A percentile compares a stretch with the other conserved stretches of the same genome.
phyloP scores from a whole-genome alignment of 1,140 invertebrate species.

The Ceratina australensis region DNA sequence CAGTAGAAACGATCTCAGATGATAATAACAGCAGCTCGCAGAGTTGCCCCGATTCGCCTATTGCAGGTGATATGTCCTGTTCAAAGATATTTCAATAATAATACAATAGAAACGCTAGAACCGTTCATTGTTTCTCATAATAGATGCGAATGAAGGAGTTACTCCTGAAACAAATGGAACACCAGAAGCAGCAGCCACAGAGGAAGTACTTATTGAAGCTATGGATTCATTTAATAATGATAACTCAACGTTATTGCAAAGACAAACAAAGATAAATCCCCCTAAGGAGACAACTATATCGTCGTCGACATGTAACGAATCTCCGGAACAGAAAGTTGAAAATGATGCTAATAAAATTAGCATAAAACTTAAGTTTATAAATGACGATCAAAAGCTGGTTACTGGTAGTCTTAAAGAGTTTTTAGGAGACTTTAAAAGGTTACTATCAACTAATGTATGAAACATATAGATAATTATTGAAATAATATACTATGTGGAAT shows the following conservation, averaged over 20 bases:
- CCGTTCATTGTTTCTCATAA: constrained; percentile 17
- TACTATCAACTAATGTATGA: constrained; percentile 20
- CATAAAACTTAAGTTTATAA: constrained; percentile 91
- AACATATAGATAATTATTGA: neutral
- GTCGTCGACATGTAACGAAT: constrained; percentile 41
- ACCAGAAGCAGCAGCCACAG: constrained; percentile 59
- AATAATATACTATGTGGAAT: neutral
- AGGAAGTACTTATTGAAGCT: constrained; percentile 74
- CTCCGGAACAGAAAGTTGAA: constrained; percentile 35
- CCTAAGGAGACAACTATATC: constrained; percentile 30
- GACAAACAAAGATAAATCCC: constrained; percentile 39
- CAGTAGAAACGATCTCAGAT: constrained; percentile 51
- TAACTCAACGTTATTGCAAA: constrained; percentile 56
- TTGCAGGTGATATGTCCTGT: constrained; percentile 34
- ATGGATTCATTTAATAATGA: constrained; percentile 75
- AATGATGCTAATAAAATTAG: constrained; percentile 80
- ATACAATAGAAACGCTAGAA: neutral
- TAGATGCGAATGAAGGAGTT: constrained; percentile 46
- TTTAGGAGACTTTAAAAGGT: constrained; percentile 94
- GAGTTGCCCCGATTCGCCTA: constrained; percentile 65
- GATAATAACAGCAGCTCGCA: constrained; percentile 60
- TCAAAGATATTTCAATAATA: constrained; percentile 10
- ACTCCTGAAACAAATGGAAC: constrained; percentile 51
- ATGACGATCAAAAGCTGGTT: constrained; percentile 91
- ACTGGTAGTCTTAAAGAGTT: constrained; percentile 87